Base-by-base conservation (phyloP, 2,888 invertebrate species). In the Coleophora deauratella region DNA sequence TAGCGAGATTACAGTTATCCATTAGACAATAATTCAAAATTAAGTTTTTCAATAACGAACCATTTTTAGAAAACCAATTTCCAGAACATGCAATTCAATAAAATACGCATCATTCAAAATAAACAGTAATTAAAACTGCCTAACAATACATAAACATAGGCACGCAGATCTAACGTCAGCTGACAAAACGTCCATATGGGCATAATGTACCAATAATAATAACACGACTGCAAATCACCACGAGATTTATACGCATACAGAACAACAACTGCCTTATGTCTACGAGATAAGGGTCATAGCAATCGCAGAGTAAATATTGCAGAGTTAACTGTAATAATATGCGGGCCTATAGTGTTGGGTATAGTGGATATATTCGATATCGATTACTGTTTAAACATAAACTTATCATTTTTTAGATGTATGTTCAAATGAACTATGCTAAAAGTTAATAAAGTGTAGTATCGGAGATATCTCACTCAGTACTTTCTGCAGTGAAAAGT, bases 301-400 rank as follows among this genome's bases (percentile, higher is more conserved):
- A 49, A 43, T 39, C 46, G 58, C 58, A 57, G 42, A 48, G 41
- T 37, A 47, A 57, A 49, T 50, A 52, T 59, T 65, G 56, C 44
- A 45, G 47, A 52, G 57, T 52, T 67, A 66, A 66, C 62, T 59
- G 59, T 62, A 68, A 65, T 65, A 68, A 65, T 59, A 73, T 71
- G 67, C 70, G 72, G 71, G 66, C 50, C 49, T 37, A 38, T 65
- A 71, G 72, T 56, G 79, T 53, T 53, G 72, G 28, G 38, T 38
- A n/a, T 31, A n/a, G 40, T 38, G 46, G 41, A 50, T 45, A 41
- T 41, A 52, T 57, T 60, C 57, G 51, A 59, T 57, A 52, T 67
- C 66, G 67, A 62, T 50, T 21, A 3, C 21, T 21, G 21, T 21
- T 21, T n/a, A n/a, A n/a, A n/a, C n/a, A n/a, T n/a, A n/a, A n/a